phyloP scores from a whole-genome alignment of 2,888 invertebrate species.

The Acrobeloides nanus region DNA sequence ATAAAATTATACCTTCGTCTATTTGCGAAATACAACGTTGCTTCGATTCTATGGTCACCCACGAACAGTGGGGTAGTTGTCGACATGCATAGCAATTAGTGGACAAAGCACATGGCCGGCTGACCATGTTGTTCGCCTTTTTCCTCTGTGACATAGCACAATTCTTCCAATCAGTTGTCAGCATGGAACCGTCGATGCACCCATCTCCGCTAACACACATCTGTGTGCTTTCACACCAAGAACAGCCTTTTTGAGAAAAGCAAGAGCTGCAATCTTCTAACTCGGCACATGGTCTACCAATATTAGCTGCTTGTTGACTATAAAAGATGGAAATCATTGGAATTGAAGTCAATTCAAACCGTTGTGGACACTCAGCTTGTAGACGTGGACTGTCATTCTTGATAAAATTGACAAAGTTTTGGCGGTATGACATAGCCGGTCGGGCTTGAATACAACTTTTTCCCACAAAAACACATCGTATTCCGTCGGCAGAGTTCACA shows the following conservation, averaged over 20 bases:
- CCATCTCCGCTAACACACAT: conserved; percentile 18
- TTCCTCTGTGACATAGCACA: conserved; percentile 14
- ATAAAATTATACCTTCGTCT: conserved; percentile 24
- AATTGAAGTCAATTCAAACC: no score
- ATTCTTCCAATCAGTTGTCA: conserved; percentile 16
- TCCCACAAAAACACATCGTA: conserved; percentile 17
- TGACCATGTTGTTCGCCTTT: conserved; percentile 2
- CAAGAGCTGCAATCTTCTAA: conserved; percentile 44
- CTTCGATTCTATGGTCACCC: conserved; percentile 37
- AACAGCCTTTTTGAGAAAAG: conserved; percentile 41
- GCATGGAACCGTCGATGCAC: conserved; percentile 25
- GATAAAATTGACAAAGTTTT: conserved; percentile 22
- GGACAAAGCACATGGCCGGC: conserved; percentile 33
- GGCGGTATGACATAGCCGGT: conserved; percentile 20
- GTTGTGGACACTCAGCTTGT: conserved; percentile 12
- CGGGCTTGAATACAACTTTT: conserved; percentile 27
- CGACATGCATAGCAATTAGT: conserved; percentile 43
- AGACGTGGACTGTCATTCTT: conserved; percentile 23
- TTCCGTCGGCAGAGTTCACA: conserved; percentile 16
- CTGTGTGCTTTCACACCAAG: conserved; percentile 46
- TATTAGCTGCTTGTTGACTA: no score
- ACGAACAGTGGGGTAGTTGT: conserved; percentile 39
- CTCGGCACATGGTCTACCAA: conserved; percentile 38
- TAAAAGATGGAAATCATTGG: no score
- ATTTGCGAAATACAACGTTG: conserved; percentile 32